Base-by-base conservation (phyloP, 2,797 vertebrate species). In the Mormyrops boulengeri region DNA sequence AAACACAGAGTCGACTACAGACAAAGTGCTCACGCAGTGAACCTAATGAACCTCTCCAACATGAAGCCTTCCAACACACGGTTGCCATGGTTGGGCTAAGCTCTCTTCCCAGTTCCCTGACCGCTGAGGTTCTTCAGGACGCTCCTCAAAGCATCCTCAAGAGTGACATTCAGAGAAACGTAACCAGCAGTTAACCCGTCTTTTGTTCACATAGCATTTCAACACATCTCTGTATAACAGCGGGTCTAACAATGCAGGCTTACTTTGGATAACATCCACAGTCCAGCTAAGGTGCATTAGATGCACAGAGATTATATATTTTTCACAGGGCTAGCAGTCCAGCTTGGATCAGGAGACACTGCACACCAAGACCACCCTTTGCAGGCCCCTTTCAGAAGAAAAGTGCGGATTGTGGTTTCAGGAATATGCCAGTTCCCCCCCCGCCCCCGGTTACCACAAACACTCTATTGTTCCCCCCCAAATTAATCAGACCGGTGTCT, bases 401-500 rank as follows among this genome's bases (percentile, higher is more conserved):
- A 87, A 88, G 88, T 47, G n/a, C 17, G 14, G 69, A 41, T 80
- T 80, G 38, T n/a, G 73, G 80, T 60, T 89, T 85, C 80, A 85
- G 50, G 73, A 85, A 89, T 85, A 89, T 49, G 53, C 55, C 55
- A 38, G 47, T 88, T 34, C 9, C 19, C 11, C 1, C 3, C 49
- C 34, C 49, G 19, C 50, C 49, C 85, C 26, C 1, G 52, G 38
- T 62, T n/a, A 49, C 41, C 57, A 89, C 88, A 85, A 69, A 66
- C 82, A 66, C 55, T 26, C 82, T 47, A 89, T 50, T 89, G 88
- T 89, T 89, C 7, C 2, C 11, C 77, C 49, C 55, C 80, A 62
- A 85, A 89, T 89, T 85, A 85, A 85, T 85, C 53, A 30, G 55
- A 85, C 34, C 41, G 26, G 80, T 44, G 53, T 89, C 82, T 50